Evolutionary conservation across 1,140 invertebrate genomes (phyloP), one percentile per base, ranked within the genome.

Genomic region (Coptotermes formosanus): DNA sequence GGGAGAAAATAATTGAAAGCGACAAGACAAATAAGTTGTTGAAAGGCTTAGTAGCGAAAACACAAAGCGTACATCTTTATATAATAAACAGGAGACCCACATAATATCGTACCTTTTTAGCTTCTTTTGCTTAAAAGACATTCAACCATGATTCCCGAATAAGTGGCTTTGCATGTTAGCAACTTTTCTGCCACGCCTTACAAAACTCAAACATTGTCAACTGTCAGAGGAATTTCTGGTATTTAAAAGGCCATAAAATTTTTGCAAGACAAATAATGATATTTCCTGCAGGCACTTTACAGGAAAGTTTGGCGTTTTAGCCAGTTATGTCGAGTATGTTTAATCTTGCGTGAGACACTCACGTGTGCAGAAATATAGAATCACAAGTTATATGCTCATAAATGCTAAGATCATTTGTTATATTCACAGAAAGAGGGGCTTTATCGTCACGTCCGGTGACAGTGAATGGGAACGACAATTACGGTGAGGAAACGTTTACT

Each of bases 161-260:
- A 75, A 75, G 64, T 75, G 64, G n/a, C 25, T 75, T 75, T 30
- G 14, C 64, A 75, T 75, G 64, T 75, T 75, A 30, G 14, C n/a
- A 30, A 12, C 25, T 7, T 75, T 30, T 75, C 64, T 75, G 64
- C 64, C 64, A 75, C 64, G 64, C 64, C 64, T 75, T 30, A 16
- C 64, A 75, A 30, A 75, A 75, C 25, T 75, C 64, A 75, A 75
- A 75, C 64, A 75, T 30, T 75, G 64, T 75, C 64, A 75, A 75
- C 64, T 75, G 64, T 75, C 64, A n/a, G 64, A 75, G n/a, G 64
- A 75, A 75, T 75, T n/a, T 75, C 64, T 75, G 64, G 25, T 75
- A 30, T 75, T 75, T 30, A 30, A 75, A 75, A 30, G 0, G 64
- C n/a, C 64, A 75, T n/a, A 75, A 75, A 75, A n/a, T 75, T 75